Percentiles rank a stretch among this genome's conserved stretches.
These are phyloP conservation scores for Clupea harengus DNA, from an alignment of 2,113 vertebrate species.

Conservation along the genomic window DNA sequence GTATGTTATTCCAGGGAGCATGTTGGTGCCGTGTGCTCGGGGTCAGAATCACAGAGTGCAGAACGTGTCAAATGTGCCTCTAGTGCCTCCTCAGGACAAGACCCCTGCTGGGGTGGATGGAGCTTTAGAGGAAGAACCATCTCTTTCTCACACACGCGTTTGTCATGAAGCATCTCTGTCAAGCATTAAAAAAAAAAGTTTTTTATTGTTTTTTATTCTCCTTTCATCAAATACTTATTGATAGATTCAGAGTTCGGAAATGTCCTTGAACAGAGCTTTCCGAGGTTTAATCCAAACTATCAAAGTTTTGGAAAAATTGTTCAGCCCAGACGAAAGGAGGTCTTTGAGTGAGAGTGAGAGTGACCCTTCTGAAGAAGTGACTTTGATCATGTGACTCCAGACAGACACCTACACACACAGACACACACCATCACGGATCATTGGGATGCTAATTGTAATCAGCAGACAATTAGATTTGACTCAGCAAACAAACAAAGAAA, in stretches of 20 bases:
- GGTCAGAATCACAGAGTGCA: background rate
- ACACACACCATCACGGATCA: background rate
- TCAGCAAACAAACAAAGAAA: background rate
- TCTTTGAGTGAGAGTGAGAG: background rate
- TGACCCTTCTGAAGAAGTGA: background rate
- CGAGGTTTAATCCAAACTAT: background rate
- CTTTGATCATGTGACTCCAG: background rate
- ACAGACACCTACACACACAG: no score
- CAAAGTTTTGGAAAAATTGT: background rate
- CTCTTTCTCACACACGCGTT: background rate
- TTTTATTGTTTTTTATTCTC: background rate
- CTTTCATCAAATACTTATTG: background rate
- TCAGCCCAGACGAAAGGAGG: background rate
- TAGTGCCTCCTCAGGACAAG: background rate
- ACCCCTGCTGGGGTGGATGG: background rate
- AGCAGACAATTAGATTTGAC: background rate
- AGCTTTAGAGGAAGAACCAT: background rate
- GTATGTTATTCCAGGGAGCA: slow-evolving; percentile 42
- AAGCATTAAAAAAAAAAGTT: background rate
- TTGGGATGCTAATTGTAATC: background rate
- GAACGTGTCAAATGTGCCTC: background rate
- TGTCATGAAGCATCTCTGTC: background rate
- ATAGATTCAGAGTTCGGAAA: background rate
- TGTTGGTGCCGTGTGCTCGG: background rate
- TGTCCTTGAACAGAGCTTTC: no score